Evolutionary conservation across 2,113 vertebrate genomes (phyloP).

Genomic region (Cervus canadensis): DNA sequence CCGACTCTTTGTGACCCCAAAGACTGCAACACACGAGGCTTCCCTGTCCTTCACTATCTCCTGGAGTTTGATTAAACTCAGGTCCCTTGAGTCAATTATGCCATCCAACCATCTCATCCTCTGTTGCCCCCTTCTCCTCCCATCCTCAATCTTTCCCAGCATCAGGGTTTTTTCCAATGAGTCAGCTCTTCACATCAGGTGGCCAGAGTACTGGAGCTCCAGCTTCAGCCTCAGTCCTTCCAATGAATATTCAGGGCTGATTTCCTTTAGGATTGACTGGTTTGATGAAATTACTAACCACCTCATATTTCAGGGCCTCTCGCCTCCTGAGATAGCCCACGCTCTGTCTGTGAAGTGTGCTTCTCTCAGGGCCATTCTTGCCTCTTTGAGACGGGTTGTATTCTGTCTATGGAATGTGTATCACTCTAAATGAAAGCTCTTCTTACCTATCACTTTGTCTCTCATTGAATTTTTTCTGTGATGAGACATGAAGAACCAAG

Average conservation of each 20-base stretch:
- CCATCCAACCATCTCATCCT: neutral
- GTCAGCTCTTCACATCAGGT: neutral
- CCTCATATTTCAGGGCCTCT: neutral
- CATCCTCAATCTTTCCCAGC: neutral
- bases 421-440: neutral
- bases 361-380: neutral
- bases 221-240: neutral
- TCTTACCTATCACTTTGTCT: neutral
- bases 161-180: neutral
- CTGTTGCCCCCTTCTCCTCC: neutral
- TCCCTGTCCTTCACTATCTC: neutral
- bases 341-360: neutral
- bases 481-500: neutral
- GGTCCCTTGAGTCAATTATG: neutral
- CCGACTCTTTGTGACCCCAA: neutral
- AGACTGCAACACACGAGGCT: neutral
- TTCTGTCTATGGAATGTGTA: neutral
- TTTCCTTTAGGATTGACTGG: neutral
- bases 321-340: neutral
- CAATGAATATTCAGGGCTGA: neutral
- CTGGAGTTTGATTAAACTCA: neutral
- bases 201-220: neutral
- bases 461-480: neutral
- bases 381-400: neutral
- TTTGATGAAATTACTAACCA: neutral